Evolutionary conservation across 1,140 invertebrate species (phyloP), one percentile per base, ranked within the genome.

Genomic region (Micrasema minimum): DNA sequence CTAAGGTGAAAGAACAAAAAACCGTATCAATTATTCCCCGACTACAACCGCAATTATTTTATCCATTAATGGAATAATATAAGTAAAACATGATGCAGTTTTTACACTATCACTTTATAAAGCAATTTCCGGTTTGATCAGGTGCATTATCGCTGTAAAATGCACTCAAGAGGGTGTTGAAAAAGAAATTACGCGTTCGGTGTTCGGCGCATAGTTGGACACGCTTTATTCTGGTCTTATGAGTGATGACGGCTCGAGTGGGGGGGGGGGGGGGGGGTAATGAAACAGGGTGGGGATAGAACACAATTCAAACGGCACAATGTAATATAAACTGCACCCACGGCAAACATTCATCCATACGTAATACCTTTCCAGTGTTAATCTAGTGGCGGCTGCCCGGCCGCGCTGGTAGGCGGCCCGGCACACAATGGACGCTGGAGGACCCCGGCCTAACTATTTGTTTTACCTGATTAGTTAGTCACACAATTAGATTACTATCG

Each of bases 271-370:
- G 43, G 70, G 37, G 16, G 51, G 68, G 51, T 70, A 70, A 70
- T 64, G 57, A 64, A 70, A 70, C 31, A 12, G 43, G 31, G 26
- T 11, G 45, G 16, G 61, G 66, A 57, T 1, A 12, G 4, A 37
- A 68, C 18, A 57, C 66, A 69, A 73, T 69, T 66, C 72, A 69
- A 69, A 69, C 65, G 71, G 72, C 67, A 73, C 72, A 73, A 69
- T 73, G 72, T 73, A 69, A 72, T 73, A 73, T 73, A 69, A 73
- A 69, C 67, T 70, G 72, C 72, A 70, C 68, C 68, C 72, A 69
- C 48, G 68, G 72, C 55, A 70, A 74, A 74, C 68, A 70, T 61
- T 70, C 72, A 74, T 74, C 67, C 72, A 74, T 74, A 70, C 62
- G 67, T 74, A 74, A 74, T 74, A 74, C 64, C 35, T 62, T 70